These are phyloP conservation scores for Notarius lentiginosus DNA, from an alignment of 2,113 vertebrate species.

Conservation along the genomic window DNA sequence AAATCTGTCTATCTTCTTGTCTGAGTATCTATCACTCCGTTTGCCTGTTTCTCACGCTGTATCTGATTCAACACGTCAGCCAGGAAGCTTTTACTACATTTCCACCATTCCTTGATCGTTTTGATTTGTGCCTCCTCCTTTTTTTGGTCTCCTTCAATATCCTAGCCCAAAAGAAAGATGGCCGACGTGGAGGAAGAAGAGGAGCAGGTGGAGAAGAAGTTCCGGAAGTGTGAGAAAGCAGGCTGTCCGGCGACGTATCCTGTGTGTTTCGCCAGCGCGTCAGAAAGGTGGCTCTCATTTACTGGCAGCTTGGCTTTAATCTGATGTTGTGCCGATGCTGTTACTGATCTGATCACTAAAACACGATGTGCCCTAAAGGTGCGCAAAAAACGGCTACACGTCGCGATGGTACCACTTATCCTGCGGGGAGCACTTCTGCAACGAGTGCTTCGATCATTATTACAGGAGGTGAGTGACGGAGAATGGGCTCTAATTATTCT, in stretches of 20 bases:
- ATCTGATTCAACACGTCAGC: background rate
- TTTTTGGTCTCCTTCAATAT: background rate
- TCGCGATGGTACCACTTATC: slow-evolving; percentile 98
- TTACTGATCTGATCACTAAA: background rate
- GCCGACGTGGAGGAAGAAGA: slow-evolving; percentile 89
- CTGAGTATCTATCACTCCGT: background rate
- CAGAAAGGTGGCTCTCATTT: slow-evolving; percentile 81
- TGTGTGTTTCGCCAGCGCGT: slow-evolving; percentile 95
- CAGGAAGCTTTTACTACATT: too few relatives aligned
- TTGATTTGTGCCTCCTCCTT: background rate
- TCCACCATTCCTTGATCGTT: too few relatives aligned
- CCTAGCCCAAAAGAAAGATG: slow-evolving; percentile 86
- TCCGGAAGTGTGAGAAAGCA: slow-evolving; percentile 96
- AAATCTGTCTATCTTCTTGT: background rate
- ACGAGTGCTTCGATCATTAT: slow-evolving; percentile 98
- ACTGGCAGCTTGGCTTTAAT: background rate
- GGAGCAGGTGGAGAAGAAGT: slow-evolving; percentile 90
- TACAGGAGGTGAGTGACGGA: slow-evolving; percentile 86
- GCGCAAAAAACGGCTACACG: slow-evolving; percentile 96
- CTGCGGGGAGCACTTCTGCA: slow-evolving; percentile 98
- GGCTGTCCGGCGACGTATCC: slow-evolving; percentile 91
- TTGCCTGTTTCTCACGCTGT: background rate
- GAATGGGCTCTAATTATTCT: background rate
- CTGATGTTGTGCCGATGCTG: background rate
- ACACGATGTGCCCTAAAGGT: slow-evolving; percentile 69